Percentiles rank a stretch among this genome's conserved stretches.
These are phyloP conservation scores for Tetramorium bicarinatum DNA, from an alignment of 2,888 invertebrate genomes.

Conservation along the genomic window DNA sequence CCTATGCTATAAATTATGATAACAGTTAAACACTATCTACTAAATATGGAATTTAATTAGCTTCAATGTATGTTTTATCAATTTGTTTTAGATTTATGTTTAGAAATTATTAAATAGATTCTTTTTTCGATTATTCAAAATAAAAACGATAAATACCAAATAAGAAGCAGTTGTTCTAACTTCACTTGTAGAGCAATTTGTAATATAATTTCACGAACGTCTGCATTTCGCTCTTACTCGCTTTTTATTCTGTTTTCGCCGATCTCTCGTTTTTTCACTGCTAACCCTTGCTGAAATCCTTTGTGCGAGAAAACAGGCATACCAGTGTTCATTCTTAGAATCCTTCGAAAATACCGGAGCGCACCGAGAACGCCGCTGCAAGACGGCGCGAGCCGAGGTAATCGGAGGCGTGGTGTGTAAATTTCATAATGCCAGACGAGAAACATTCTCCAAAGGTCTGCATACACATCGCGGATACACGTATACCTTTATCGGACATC, in stretches of 20 bases:
- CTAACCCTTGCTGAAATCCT: slow-evolving; percentile 39
- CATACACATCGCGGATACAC: slow-evolving; percentile 9
- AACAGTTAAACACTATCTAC: neutral
- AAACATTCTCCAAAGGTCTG: slow-evolving; percentile 54
- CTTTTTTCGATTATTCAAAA: slow-evolving; percentile 65
- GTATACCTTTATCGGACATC: slow-evolving; percentile 33
- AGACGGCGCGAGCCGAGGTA: slow-evolving; percentile 61
- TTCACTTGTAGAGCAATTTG: slow-evolving; percentile 70
- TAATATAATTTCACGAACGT: slow-evolving; percentile 72
- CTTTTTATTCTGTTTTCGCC: slow-evolving; percentile 27
- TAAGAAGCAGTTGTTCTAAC: slow-evolving; percentile 60
- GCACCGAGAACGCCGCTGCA: slow-evolving; percentile 41
- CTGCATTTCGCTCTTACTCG: slow-evolving; percentile 60
- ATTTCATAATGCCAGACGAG: slow-evolving; percentile 62
- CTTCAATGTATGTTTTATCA: neutral
- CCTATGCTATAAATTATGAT: neutral
- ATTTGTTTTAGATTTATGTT: neutral
- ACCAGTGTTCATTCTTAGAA: slow-evolving; percentile 72
- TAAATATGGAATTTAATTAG: neutral
- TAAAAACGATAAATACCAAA: slow-evolving; percentile 72
- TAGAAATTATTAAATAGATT: neutral
- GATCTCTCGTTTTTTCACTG: neutral
- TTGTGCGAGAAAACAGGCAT: slow-evolving; percentile 59
- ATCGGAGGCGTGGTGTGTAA: slow-evolving; percentile 67
- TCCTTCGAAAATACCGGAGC: slow-evolving; percentile 72